A percentile compares a stretch with the other conserved stretches of the same genome.
phyloP scores from a whole-genome alignment of 2,113 vertebrate species.

The Promerops cafer region DNA sequence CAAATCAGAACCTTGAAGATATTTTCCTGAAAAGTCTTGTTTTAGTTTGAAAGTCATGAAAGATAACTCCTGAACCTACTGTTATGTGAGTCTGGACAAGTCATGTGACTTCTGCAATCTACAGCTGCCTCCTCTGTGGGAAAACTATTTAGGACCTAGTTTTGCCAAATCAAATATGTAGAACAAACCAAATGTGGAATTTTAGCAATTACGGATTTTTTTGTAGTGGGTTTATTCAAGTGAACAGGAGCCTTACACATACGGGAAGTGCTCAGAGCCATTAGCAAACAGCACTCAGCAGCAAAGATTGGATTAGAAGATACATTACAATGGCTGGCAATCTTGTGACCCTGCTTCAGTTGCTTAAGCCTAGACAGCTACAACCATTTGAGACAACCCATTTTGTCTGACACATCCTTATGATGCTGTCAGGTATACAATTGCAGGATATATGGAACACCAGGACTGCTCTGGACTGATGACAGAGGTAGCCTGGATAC shows the following conservation, averaged over 20 bases:
- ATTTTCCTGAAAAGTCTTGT: background rate
- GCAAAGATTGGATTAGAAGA: background rate
- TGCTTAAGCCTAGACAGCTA: background rate
- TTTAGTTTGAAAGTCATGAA: background rate
- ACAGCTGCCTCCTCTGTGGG: background rate
- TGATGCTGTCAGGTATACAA: background rate
- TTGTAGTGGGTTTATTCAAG: background rate
- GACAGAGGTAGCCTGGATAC: background rate
- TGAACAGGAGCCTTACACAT: background rate
- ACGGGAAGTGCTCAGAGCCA: background rate
- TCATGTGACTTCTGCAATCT: background rate
- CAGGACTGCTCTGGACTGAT: background rate
- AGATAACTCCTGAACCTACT: background rate
- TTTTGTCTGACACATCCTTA: background rate
- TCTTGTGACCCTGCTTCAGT: background rate
- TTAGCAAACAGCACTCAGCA: background rate
- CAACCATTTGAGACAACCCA: background rate
- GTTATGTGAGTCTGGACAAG: background rate
- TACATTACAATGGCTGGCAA: background rate
- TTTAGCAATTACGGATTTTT: background rate
- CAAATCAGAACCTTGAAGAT: background rate
- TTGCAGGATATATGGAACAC: background rate
- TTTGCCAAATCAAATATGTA: background rate
- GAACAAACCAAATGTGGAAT: background rate
- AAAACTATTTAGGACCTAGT: background rate